phyloP scores from a whole-genome alignment of 2,888 invertebrate species.

The Drosophila mercatorum region DNA sequence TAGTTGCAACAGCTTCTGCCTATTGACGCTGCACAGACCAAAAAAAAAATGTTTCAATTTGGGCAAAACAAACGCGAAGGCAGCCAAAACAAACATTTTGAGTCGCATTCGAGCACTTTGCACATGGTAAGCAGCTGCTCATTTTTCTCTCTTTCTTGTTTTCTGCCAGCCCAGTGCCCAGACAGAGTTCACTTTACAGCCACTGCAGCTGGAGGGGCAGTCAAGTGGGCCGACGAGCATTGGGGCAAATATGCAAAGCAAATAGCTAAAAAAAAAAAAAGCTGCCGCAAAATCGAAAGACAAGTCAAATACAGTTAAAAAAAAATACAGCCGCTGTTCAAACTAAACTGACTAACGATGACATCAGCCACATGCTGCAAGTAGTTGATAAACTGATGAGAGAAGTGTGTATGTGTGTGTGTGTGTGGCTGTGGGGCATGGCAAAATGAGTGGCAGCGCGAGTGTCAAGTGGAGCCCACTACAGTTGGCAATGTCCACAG shows the following conservation, averaged over 20 bases:
- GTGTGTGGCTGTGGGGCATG: neutral
- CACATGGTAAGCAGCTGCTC: conserved; percentile 49
- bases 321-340: conserved; percentile 18
- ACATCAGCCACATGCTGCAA: conserved; percentile 49
- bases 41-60: conserved; percentile 30
- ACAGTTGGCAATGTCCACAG: conserved; percentile 20
- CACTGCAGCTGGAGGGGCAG: conserved; percentile 20
- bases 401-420: neutral
- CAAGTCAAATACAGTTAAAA: conserved; percentile 20
- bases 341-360: conserved; percentile 51
- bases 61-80: conserved; percentile 37
- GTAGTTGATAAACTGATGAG: conserved; percentile 37
- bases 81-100: conserved; percentile 57
- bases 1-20: conserved; percentile 12
- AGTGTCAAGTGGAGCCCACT: conserved; percentile 50
- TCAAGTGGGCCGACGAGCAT: conserved; percentile 30
- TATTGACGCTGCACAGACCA: conserved; percentile 26
- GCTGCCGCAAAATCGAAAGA: conserved; percentile 51
- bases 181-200: conserved; percentile 15
- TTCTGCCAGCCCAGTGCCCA: conserved; percentile 11
- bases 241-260: conserved; percentile 56
- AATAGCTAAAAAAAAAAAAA: conserved; percentile 39
- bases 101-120: conserved; percentile 42
- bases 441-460: conserved; percentile 22
- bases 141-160: conserved; percentile 2